A percentile compares a stretch with the other conserved stretches of the same genome.
Evolutionary conservation across 2,888 invertebrate species (phyloP).

Genomic region (Lamellibrachia columna): DNA sequence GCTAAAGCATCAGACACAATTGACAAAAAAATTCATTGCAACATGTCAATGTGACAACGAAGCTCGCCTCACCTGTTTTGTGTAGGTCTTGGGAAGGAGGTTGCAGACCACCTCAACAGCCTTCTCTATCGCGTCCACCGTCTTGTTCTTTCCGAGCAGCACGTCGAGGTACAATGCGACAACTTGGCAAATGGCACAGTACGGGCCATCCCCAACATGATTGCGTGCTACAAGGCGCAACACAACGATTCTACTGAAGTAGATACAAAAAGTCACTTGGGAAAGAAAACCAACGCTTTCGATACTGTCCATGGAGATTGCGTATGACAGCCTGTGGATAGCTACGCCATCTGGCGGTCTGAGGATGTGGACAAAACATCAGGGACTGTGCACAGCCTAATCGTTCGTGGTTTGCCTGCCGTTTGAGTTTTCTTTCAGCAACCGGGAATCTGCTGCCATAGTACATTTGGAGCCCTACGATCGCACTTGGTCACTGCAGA

Average conservation of each 20-base stretch:
- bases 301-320: background rate
- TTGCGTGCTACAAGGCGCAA: background rate
- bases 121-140: slow-evolving; percentile 75
- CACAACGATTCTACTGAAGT: background rate
- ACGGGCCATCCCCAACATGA: background rate
- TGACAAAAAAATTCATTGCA: background rate
- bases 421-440: no score
- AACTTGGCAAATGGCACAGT: slow-evolving; percentile 82
- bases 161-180: slow-evolving; percentile 76
- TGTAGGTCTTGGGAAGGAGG: slow-evolving; percentile 71
- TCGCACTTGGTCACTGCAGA: no score
- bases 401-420: no score
- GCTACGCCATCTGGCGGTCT: background rate
- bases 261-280: background rate
- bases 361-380: background rate
- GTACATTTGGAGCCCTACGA: no score
- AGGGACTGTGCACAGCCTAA: background rate
- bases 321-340: background rate
- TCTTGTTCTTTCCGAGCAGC: slow-evolving; percentile 74
- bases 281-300: background rate
- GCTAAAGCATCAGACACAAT: background rate
- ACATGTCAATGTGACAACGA: background rate
- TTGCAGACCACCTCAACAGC: slow-evolving; percentile 78
- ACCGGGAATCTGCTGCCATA: no score
- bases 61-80: slow-evolving; percentile 41